Evolutionary conservation across 2,113 vertebrate species (phyloP), one percentile per base, ranked within the genome.

Genomic region (Polypterus senegalus): DNA sequence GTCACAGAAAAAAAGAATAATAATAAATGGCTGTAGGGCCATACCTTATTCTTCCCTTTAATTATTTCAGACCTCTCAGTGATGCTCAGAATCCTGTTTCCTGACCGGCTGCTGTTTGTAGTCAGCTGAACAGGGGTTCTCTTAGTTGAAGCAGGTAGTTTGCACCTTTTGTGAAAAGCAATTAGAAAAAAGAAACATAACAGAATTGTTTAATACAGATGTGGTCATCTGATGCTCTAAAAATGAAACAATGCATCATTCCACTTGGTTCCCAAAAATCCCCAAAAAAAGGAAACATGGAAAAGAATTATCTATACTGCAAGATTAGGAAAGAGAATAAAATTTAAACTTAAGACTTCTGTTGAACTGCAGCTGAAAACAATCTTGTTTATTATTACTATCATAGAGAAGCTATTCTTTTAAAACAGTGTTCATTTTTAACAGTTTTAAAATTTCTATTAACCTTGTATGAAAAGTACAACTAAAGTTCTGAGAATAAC

Each of bases 1-100:
- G 9, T 1, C 2, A n/a, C 62, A n/a, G n/a, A 66, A 52, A 43
- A 62, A 1, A 47, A 43, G 49, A 56, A 58, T 6, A 3, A 58
- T 51, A 27, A 27, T 62, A 54, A 7, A 54, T n/a, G n/a, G 7
- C 7, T 8, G 52, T 7, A n/a, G 2, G 7, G 7, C 45, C 77
- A 59, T 86, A 98, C 96, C 92, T 92, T 97, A 57, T 89, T 90
- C 79, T 88, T 97, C 63, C 92, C 91, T 69, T 88, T 88, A 70
- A 96, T 86, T 49, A 91, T 68, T 80, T 88, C 88, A 0, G 75
- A 84, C 69, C 86, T 80, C 69, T 91, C 83, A 57, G 74, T 81
- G 79, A 97, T 85, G 77, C 87, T 92, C 73, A 91, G 86, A 74
- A 97, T 89, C 76, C 74, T 86, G 79, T 98, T 98, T 78, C 86